phyloP scores from a whole-genome alignment of 1,140 invertebrate genomes.

The Mactra quadrangularis region DNA sequence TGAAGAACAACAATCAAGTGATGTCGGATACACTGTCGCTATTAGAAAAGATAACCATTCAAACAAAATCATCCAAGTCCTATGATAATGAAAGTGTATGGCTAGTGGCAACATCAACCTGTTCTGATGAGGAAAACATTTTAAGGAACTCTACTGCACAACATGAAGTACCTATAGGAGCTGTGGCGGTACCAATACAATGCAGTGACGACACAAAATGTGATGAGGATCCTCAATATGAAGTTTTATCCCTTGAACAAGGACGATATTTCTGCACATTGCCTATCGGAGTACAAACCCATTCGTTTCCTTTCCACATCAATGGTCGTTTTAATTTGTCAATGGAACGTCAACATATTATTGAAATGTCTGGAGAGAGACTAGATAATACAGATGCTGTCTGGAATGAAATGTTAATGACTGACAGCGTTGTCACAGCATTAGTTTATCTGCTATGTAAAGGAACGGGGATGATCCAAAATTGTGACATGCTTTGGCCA shows the following conservation, averaged over 20 bases:
- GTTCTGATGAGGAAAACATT: neutral
- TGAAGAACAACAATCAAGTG: neutral
- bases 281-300: neutral
- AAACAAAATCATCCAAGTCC: neutral
- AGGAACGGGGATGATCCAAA: neutral
- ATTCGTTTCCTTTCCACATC: conserved; percentile 11
- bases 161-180: neutral
- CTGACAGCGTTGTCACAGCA: neutral
- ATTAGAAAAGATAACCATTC: conserved; percentile 7
- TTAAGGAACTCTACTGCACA: neutral
- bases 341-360: neutral
- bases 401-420: conserved; percentile 25
- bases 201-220: no score
- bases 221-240: no score
- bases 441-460: neutral
- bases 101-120: conserved; percentile 4
- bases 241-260: neutral
- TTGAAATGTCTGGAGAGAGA: neutral
- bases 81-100: neutral
- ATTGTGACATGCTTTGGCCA: conserved; percentile 11
- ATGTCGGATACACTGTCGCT: neutral
- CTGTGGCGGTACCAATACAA: conserved; percentile 5
- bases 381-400: neutral
- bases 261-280: conserved; percentile 4
- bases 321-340: neutral